A percentile compares a stretch with the other conserved stretches of the same genome.
Evolutionary conservation across 2,113 vertebrate species (phyloP).

Genomic region (Poecilia latipinna): DNA sequence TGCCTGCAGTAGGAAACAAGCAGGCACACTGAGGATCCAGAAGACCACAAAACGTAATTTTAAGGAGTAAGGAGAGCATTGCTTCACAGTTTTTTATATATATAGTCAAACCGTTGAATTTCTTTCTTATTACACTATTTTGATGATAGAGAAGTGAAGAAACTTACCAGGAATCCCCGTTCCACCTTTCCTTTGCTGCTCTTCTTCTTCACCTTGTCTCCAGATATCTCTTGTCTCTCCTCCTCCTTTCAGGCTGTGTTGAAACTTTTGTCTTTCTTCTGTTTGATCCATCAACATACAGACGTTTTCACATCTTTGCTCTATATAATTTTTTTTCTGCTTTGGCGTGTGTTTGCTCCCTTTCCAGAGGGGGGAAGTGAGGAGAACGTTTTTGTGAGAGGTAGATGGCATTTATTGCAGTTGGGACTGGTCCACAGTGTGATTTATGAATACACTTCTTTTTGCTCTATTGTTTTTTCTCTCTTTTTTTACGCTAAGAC

Average conservation of each 20-base stretch:
- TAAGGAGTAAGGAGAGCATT: constrained; percentile 48
- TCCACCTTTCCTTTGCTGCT: constrained; percentile 29
- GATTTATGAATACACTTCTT: constrained; percentile 27
- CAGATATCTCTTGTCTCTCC: constrained; percentile 31
- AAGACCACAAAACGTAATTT: constrained; percentile 34
- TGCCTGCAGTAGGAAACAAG: constrained; percentile 28
- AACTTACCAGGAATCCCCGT: constrained; percentile 59
- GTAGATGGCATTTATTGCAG: constrained; percentile 15
- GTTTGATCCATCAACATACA: constrained; percentile 37
- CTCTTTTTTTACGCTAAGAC: neutral
- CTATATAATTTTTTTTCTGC: constrained; percentile 30
- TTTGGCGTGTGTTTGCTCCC: neutral
- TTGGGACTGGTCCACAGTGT: constrained; percentile 17
- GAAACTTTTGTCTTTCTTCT: constrained; percentile 17
- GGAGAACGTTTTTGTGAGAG: neutral
- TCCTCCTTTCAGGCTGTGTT: constrained; percentile 19
- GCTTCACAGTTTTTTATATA: constrained; percentile 53
- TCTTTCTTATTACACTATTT: neutral
- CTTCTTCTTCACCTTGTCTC: constrained; percentile 35
- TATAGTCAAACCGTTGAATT: neutral
- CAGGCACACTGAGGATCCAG: constrained; percentile 37
- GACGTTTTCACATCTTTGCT: constrained; percentile 28
- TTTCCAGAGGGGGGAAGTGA: neutral
- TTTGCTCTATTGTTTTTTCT: neutral
- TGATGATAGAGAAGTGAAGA: constrained; percentile 5